These are phyloP conservation scores for Steinernema hermaphroditum DNA, from an alignment of 2,888 invertebrate genomes.

Conservation along the genomic window DNA sequence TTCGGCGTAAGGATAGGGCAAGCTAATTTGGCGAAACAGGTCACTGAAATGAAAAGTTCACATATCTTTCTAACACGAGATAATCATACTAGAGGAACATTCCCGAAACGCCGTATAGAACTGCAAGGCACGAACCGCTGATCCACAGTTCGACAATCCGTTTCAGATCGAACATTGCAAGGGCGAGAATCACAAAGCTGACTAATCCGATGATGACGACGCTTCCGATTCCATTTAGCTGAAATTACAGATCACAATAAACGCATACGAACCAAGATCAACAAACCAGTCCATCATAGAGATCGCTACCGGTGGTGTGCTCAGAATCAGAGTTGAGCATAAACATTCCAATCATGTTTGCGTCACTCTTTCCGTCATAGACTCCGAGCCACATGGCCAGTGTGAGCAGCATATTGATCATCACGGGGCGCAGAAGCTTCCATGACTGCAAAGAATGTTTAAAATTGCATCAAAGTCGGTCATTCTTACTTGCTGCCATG, in stretches of 20 bases:
- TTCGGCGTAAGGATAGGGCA: not conserved
- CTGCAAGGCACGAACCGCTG: slow-evolving; percentile 46
- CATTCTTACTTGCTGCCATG: not conserved
- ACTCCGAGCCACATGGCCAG: slow-evolving; percentile 48
- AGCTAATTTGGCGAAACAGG: not conserved
- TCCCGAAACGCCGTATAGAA: slow-evolving; percentile 53
- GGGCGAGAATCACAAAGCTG: slow-evolving; percentile 54
- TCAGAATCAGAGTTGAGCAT: slow-evolving; percentile 41
- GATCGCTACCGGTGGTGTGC: slow-evolving; percentile 46
- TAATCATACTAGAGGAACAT: slow-evolving; percentile 32
- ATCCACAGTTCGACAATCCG: slow-evolving; percentile 52
- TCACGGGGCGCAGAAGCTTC: slow-evolving; percentile 39
- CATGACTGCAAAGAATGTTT: slow-evolving; percentile 2
- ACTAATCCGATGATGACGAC: slow-evolving; percentile 47
- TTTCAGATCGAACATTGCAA: slow-evolving; percentile 52
- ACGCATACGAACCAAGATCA: not conserved
- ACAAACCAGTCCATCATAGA: slow-evolving; percentile 51
- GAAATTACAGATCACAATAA: slow-evolving; percentile 22
- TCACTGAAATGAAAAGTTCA: slow-evolving; percentile 31
- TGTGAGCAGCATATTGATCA: slow-evolving; percentile 49
- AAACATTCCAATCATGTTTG: slow-evolving; percentile 37
- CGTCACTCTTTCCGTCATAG: slow-evolving; percentile 49
- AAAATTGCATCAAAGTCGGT: not conserved
- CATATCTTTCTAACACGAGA: not conserved
- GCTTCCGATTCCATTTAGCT: slow-evolving; percentile 52